Conservation (phyloP, 2,797 vertebrate genomes). For the Dermochelys coriacea region DNA sequence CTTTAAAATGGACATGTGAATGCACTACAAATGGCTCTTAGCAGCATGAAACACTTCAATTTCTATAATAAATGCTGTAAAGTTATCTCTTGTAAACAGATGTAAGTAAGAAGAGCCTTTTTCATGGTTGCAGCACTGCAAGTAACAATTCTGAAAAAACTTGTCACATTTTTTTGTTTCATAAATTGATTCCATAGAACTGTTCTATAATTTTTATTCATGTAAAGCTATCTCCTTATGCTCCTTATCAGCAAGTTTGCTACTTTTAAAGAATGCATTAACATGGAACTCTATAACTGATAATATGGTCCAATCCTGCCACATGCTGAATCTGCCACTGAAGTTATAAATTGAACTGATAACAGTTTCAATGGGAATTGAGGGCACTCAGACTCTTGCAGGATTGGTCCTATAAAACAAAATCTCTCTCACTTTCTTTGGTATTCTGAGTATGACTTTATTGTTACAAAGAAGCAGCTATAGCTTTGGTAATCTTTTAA, state of each 20-base stretch:
- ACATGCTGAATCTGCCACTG: not conserved
- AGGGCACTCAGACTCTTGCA: not conserved
- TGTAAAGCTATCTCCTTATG: not conserved
- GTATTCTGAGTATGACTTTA: not conserved
- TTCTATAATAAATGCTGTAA: not conserved
- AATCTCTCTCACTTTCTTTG: accelerated
- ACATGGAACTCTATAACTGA: not conserved
- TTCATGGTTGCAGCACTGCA: not conserved
- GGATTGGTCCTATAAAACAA: not conserved
- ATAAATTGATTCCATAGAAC: not conserved
- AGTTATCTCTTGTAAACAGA: not conserved
- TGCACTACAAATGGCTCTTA: not conserved
- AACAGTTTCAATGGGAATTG: not conserved
- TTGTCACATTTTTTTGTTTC: not conserved
- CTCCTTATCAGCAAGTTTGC: not conserved
- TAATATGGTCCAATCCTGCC: not conserved
- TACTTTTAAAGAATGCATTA: not conserved
- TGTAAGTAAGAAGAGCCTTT: not conserved
- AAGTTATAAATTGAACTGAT: not conserved
- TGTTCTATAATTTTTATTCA: not conserved
- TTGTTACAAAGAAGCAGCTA: not conserved
- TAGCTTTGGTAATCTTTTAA: not conserved
- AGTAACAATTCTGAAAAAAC: not conserved
- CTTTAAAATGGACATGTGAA: not conserved
- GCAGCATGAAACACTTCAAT: not conserved